A percentile compares a stretch with the other conserved stretches of the same genome.
Conservation (phyloP, 2,797 vertebrate genomes). For the Lepus townsendii region DNA sequence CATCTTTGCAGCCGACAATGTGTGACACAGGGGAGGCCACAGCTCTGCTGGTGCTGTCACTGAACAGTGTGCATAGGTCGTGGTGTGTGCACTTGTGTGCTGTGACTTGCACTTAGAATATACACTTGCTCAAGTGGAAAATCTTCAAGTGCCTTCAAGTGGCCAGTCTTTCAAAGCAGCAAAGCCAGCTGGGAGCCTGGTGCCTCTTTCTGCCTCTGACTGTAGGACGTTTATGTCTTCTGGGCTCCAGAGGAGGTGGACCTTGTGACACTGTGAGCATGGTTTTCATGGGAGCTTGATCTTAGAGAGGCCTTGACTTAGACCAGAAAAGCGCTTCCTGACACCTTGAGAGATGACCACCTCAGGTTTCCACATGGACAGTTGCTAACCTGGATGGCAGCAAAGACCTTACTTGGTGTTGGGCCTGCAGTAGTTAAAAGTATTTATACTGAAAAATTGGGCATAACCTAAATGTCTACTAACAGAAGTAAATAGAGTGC, state of each 20-base stretch:
- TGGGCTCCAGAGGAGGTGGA: neutral
- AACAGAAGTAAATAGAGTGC: neutral
- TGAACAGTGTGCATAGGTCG: neutral
- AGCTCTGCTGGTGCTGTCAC: neutral
- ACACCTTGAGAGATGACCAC: neutral
- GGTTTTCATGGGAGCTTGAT: neutral
- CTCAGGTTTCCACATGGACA: neutral
- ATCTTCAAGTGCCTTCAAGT: neutral
- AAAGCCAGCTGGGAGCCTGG: neutral
- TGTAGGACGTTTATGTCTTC: neutral
- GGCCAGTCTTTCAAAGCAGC: neutral
- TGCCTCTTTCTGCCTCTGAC: neutral
- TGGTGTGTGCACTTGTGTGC: neutral
- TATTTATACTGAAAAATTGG: neutral
- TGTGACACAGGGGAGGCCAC: neutral
- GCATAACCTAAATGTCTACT: neutral
- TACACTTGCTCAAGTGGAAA: constrained; percentile 38
- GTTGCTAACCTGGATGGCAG: too few species aligned
- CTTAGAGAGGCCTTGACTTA: neutral
- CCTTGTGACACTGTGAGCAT: neutral
- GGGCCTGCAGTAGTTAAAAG: neutral
- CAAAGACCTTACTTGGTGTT: neutral
- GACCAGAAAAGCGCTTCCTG: neutral
- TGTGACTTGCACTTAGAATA: constrained; percentile 8
- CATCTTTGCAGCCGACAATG: neutral